These are phyloP conservation scores for Oryzias woworae DNA, from an alignment of 2,113 vertebrate genomes.

Conservation along the genomic window DNA sequence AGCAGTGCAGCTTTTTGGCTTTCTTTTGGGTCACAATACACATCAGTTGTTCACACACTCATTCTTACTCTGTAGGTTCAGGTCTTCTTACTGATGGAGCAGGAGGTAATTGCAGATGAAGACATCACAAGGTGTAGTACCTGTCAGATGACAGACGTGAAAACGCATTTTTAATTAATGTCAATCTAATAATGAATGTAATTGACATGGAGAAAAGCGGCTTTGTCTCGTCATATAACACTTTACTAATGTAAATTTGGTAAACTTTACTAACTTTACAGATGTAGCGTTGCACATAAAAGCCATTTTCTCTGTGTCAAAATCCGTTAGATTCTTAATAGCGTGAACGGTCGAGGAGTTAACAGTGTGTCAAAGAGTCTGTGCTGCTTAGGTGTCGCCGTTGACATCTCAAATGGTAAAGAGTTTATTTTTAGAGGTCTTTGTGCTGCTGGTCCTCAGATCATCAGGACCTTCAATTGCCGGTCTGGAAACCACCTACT, in stretches of 20 bases:
- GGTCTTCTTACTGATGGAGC: conserved; percentile 75
- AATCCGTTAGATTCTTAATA: no score
- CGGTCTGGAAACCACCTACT: conserved; percentile 95
- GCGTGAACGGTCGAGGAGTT: no score
- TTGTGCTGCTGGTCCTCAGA: conserved; percentile 65
- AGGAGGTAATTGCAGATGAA: conserved; percentile 87
- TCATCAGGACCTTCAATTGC: conserved; percentile 93
- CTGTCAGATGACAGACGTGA: not conserved
- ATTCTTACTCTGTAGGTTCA: conserved; percentile 52
- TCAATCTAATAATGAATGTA: no score
- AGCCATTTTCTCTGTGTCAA: no score
- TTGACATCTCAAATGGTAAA: no score
- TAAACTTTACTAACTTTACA: no score
- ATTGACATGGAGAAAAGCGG: no score
- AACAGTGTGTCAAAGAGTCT: no score
- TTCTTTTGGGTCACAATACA: not conserved
- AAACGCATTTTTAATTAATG: not conserved
- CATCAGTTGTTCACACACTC: not conserved
- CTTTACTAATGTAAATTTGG: no score
- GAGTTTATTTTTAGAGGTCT: not conserved
- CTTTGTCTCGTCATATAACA: no score
- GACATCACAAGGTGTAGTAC: conserved; percentile 90
- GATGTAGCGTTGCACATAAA: no score
- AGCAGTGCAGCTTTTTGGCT: not conserved
- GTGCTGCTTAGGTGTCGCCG: no score